A percentile compares a stretch with the other conserved stretches of the same genome.
phyloP scores from a whole-genome alignment of 2,888 invertebrate genomes.

The Callosobruchus maculatus region DNA sequence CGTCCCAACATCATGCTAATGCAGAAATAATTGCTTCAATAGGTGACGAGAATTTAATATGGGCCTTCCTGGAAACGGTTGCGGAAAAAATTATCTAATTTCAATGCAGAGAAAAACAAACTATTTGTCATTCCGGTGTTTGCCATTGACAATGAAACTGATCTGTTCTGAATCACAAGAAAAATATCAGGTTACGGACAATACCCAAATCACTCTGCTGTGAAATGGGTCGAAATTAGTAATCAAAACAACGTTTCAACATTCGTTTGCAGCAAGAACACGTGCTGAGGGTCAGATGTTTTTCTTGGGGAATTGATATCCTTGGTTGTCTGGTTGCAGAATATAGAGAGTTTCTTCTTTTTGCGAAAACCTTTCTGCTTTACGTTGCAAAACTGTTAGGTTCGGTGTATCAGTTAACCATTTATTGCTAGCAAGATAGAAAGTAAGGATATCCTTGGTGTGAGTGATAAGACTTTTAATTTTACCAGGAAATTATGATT shows the following conservation, averaged over 20 bases:
- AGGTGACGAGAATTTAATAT: neutral
- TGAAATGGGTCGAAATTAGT: neutral
- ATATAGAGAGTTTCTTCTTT: neutral
- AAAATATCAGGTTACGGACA: neutral
- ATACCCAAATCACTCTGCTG: neutral
- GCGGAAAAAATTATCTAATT: neutral
- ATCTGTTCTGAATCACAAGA: neutral
- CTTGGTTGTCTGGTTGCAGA: neutral
- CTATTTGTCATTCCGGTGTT: neutral
- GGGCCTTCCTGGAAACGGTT: neutral
- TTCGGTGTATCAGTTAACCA: neutral
- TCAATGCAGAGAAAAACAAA: neutral
- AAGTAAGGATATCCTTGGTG: neutral
- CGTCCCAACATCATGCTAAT: neutral
- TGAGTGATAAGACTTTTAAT: no score
- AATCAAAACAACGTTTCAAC: neutral
- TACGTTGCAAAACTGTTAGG: neutral
- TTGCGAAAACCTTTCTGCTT: neutral
- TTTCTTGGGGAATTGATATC: neutral
- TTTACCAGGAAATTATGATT: no score
- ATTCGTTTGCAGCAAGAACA: neutral
- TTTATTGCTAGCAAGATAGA: neutral
- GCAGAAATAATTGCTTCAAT: neutral
- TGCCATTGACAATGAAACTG: neutral
- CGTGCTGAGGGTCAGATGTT: neutral